Conservation (phyloP, 1,140 invertebrate species). For the Piezodorus guildinii region DNA sequence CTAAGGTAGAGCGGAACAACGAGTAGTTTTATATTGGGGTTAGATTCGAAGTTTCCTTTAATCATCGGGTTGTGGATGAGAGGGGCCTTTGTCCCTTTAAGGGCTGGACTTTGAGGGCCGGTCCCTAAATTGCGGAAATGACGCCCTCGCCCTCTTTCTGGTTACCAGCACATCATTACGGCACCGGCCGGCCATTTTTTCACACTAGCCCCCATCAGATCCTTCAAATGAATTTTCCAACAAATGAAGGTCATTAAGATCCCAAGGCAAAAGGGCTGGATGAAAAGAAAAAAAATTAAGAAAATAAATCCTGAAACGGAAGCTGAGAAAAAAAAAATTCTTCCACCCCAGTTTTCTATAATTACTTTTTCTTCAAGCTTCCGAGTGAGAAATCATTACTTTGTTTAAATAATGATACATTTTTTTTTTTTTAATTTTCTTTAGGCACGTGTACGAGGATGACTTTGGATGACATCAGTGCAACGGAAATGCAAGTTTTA, state of each 20-base stretch:
- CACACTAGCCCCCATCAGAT: conserved; percentile 15
- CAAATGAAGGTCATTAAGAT: conserved; percentile 16
- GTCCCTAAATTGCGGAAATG: conserved; percentile 14
- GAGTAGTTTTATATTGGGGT: conserved; percentile 16
- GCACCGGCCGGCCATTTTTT: conserved; percentile 3
- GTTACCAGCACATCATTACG: conserved; percentile 11
- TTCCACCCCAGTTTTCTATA: too few species aligned
- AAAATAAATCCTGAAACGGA: conserved; percentile 8
- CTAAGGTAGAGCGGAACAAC: conserved; percentile 12
- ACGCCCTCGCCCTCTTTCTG: conserved; percentile 7
- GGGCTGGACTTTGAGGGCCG: conserved; percentile 12
- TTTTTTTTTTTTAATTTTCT: too few species aligned
- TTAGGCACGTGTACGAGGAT: too few species aligned
- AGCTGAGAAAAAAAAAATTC: too few species aligned
- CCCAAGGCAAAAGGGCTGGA: conserved; percentile 9
- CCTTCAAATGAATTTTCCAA: conserved; percentile 16
- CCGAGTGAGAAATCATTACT: too few species aligned
- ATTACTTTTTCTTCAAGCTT: too few species aligned
- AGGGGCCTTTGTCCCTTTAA: conserved; percentile 11
- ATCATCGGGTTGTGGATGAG: conserved; percentile 10
- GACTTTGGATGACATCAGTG: too few species aligned
- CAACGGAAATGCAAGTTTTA: too few species aligned
- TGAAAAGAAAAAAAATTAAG: conserved; percentile 2
- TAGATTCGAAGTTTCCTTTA: conserved; percentile 15
- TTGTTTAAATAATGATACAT: too few species aligned